A percentile compares a stretch with the other conserved stretches of the same genome.
These are phyloP conservation scores for Thyatira batis DNA, from an alignment of 2,888 invertebrate species.

Conservation along the genomic window DNA sequence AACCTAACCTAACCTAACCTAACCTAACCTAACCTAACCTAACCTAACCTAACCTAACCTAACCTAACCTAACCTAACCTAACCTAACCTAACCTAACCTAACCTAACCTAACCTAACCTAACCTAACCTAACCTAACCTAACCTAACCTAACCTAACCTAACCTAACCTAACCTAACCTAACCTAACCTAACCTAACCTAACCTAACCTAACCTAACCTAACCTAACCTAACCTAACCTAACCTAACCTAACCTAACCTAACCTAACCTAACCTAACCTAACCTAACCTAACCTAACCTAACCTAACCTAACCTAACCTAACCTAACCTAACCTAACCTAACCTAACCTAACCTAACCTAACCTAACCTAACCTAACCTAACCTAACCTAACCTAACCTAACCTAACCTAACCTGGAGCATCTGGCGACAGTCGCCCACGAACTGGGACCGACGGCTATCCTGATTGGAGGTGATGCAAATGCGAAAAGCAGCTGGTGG, in stretches of 20 bases:
- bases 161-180: conserved; percentile 16
- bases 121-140: conserved; percentile 16
- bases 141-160: conserved; percentile 14
- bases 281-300: conserved; percentile 24
- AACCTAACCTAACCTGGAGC: too few species aligned
- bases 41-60: conserved; percentile 15
- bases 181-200: conserved; percentile 19
- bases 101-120: conserved; percentile 13
- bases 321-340: conserved; percentile 17
- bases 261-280: conserved; percentile 22
- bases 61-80: conserved; percentile 16
- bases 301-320: conserved; percentile 15
- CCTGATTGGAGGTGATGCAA: too few species aligned
- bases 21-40: conserved; percentile 13
- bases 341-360: conserved; percentile 14
- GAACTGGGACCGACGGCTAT: too few species aligned
- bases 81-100: conserved; percentile 16
- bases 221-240: conserved; percentile 20
- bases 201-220: conserved; percentile 20
- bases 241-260: conserved; percentile 21
- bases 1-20: conserved; percentile 15
- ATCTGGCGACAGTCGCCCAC: too few species aligned
- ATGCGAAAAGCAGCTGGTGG: too few species aligned
- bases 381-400: conserved; percentile 10
- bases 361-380: conserved; percentile 11